Conservation (phyloP, 2,797 vertebrate genomes). For the Sylvia borin region DNA sequence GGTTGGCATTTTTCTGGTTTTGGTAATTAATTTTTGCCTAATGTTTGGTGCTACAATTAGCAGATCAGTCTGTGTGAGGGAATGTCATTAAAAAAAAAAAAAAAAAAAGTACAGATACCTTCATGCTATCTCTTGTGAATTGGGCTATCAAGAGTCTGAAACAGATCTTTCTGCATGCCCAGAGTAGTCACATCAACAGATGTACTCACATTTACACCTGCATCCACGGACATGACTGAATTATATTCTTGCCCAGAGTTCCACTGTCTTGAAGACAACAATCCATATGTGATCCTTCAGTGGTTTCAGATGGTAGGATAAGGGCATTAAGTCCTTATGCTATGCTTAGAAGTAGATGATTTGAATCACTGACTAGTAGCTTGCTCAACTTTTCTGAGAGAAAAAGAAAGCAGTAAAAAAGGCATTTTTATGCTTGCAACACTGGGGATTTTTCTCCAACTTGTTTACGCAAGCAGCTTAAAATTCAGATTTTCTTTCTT, state of each 20-base stretch:
- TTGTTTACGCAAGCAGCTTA: neutral
- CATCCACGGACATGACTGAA: neutral
- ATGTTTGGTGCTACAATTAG: neutral
- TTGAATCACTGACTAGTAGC: neutral
- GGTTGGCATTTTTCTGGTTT: neutral
- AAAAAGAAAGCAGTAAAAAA: neutral
- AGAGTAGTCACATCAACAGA: neutral
- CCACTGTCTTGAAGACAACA: neutral
- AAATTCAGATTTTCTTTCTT: neutral
- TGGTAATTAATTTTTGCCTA: neutral
- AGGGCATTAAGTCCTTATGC: neutral
- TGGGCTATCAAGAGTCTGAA: neutral
- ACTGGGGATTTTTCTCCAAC: rapidly evolving
- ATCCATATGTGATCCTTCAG: neutral
- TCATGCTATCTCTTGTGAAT: neutral
- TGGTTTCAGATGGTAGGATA: neutral
- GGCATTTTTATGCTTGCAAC: neutral
- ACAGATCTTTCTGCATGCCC: neutral
- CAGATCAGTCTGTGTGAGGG: neutral
- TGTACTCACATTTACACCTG: neutral
- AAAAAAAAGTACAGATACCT: neutral
- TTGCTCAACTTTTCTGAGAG: neutral
- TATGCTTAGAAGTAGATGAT: neutral
- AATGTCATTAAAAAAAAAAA: neutral
- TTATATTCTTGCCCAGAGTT: neutral